Evolutionary conservation across 2,888 invertebrate species (phyloP).

Genomic region (Drosophila formosana): DNA sequence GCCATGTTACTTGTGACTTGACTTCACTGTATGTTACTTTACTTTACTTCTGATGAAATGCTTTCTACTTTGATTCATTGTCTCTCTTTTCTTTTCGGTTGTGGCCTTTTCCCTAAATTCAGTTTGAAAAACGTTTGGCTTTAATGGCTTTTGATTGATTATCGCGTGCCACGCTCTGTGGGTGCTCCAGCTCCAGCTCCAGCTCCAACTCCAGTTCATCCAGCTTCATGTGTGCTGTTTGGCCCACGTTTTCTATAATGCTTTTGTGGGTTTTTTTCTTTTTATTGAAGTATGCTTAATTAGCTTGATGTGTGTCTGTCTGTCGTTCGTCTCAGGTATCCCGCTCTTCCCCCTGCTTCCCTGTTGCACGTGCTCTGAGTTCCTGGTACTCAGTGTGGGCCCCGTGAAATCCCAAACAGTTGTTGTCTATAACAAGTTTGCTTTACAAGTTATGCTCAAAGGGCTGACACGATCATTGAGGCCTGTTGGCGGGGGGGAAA

Average conservation of each 20-base stretch:
- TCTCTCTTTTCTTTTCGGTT: slow-evolving; percentile 31
- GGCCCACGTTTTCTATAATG: slow-evolving; percentile 75
- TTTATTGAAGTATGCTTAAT: slow-evolving; percentile 78
- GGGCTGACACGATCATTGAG: slow-evolving; percentile 9
- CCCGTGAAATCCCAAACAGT: slow-evolving; percentile 43
- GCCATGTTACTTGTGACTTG: slow-evolving; percentile 23
- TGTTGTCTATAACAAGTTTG: slow-evolving; percentile 54
- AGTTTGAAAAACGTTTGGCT: slow-evolving; percentile 73
- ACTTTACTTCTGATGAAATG: slow-evolving; percentile 74
- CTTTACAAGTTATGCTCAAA: slow-evolving; percentile 30
- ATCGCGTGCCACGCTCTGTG: slow-evolving; percentile 81
- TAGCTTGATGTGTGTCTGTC: slow-evolving; percentile 65
- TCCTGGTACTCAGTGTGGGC: slow-evolving; percentile 73
- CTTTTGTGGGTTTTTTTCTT: slow-evolving; percentile 46
- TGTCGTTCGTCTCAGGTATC: slow-evolving; percentile 44
- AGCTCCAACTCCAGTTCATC: slow-evolving; percentile 31
- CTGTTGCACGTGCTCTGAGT: slow-evolving; percentile 72
- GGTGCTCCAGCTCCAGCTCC: slow-evolving; percentile 68
- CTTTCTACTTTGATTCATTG: slow-evolving; percentile 78
- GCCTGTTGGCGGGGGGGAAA: neutral
- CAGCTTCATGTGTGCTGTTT: slow-evolving; percentile 72
- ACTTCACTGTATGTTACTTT: slow-evolving; percentile 11
- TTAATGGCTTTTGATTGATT: slow-evolving; percentile 81
- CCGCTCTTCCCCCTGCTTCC: slow-evolving; percentile 4
- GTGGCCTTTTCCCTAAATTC: slow-evolving; percentile 50